Percentiles rank a stretch among this genome's conserved stretches.
Evolutionary conservation across 2,797 vertebrate species (phyloP).

Genomic region (Acanthurus leucopareius): DNA sequence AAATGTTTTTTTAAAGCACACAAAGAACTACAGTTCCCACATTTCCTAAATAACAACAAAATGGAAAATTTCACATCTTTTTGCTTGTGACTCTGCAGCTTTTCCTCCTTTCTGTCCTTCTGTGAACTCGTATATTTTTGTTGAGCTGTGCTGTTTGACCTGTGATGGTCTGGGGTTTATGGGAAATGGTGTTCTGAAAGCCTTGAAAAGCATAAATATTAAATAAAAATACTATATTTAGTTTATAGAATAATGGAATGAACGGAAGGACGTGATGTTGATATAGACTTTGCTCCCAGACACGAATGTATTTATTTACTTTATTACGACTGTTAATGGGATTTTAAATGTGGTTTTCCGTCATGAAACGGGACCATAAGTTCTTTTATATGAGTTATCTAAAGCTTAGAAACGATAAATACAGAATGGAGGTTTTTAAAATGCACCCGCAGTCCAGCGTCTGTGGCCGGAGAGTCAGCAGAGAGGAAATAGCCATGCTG

Average conservation of each 20-base stretch:
- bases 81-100: background rate
- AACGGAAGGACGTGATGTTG: background rate
- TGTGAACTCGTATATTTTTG: background rate
- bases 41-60: background rate
- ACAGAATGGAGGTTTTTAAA: slow-evolving; percentile 11
- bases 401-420: background rate
- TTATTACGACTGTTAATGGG: too few relatives aligned
- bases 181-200: background rate
- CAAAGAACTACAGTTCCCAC: background rate
- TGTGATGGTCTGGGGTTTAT: background rate
- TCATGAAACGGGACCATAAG: too few relatives aligned
- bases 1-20: too few relatives aligned
- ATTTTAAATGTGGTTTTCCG: too few relatives aligned
- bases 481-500: slow-evolving; percentile 45
- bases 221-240: background rate
- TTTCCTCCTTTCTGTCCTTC: too few relatives aligned
- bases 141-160: background rate
- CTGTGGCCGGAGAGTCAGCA: slow-evolving; percentile 38
- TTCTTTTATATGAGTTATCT: background rate
- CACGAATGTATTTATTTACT: too few relatives aligned
- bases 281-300: background rate
- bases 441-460: slow-evolving; percentile 7
- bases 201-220: background rate
- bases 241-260: background rate
- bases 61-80: background rate